Base-by-base conservation (phyloP, 2,113 vertebrate genomes). In the Tyrannus savana region DNA sequence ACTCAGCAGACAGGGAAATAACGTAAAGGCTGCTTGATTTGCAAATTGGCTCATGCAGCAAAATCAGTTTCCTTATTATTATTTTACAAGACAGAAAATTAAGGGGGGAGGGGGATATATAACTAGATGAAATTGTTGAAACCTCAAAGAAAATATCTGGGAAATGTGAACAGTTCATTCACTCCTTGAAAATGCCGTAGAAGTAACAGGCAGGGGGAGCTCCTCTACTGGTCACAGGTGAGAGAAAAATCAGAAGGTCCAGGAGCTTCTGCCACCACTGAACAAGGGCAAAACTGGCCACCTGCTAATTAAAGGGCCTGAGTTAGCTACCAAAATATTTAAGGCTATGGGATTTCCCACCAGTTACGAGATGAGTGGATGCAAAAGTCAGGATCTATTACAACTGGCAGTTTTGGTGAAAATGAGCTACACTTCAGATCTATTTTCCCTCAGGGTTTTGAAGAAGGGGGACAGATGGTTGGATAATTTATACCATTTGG, bases 401-500 rank as follows among this genome's bases (percentile, higher is more conserved):
- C 95, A 95, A 95, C 78, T 74, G 68, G 87, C 60, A 67, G 93
- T 95, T 96, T 96, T 96, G 93, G 95, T 56, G 66, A 94, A 97
- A 95, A 95, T 44, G 86, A 96, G 86, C 92, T 90, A 82, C 66
- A 66, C 90, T 95, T 96, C 88, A 92, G 76, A 92, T 97, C 93
- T 92, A 92, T 96, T 97, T 96, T 92, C 96, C 93, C 95, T 90
- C 37, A 58, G 93, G 95, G 84, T 60, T 93, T 94, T 92, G 93
- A 96, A 94, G 95, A 96, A 93, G 64, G 73, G 80, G 96, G 96
- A 96, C 96, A 97, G 96, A 97, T 97, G 96, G 96, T 89, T 93
- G 83, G 95, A 95, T 96, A 97, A 97, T 97, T 96, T 97, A 97
- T 97, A 97, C 96, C 96, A 95, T 93, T 97, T 97, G 96, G 96